Evolutionary conservation across 2,113 vertebrate genomes (phyloP), one percentile per base, ranked within the genome.

Genomic region (Eublepharis macularius): DNA sequence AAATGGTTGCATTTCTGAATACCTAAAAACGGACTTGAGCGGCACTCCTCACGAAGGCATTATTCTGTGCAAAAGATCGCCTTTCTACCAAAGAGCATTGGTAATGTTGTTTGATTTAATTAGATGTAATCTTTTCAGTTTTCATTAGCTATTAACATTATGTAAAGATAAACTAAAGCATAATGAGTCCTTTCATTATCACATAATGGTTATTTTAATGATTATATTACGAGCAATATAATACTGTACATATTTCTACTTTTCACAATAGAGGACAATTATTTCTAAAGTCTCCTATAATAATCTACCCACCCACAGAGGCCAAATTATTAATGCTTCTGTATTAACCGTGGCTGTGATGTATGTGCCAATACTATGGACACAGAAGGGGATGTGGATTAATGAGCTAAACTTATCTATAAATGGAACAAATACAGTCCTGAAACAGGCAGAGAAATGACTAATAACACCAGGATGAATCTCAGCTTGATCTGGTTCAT

Each of bases 161-260:
- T 94, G 91, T 94, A 96, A 96, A 96, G 95, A 97, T 95, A 96
- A 97, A 96, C 95, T 92, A 91, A 95, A 93, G 87, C 80, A 92
- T 93, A 94, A 94, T 83, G 87, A 94, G 81, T 92, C 93, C 90
- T 95, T 95, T 92, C 93, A 91, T 94, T 93, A 94, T 91, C 93
- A 93, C 60, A 32, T 94, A 95, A 95, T 95, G 93, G 76, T 94
- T 95, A 93, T 91, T 96, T 95, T 95, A 96, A 95, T 93, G 90
- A 94, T 91, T 94, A 90, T 39, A 93, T 93, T 93, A 94, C 87
- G 83, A 93, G 87, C 87, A 91, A 84, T 94, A 92, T 82, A 94
- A 89, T 87, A 92, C 87, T 88, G 92, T 90, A 88, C 81, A 90
- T 93, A 95, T 91, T 96, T 94, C 92, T 91, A 94, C 90, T 94